Evolutionary conservation across 2,797 vertebrate genomes (phyloP).

Genomic region (Phylloscopus collybita): DNA sequence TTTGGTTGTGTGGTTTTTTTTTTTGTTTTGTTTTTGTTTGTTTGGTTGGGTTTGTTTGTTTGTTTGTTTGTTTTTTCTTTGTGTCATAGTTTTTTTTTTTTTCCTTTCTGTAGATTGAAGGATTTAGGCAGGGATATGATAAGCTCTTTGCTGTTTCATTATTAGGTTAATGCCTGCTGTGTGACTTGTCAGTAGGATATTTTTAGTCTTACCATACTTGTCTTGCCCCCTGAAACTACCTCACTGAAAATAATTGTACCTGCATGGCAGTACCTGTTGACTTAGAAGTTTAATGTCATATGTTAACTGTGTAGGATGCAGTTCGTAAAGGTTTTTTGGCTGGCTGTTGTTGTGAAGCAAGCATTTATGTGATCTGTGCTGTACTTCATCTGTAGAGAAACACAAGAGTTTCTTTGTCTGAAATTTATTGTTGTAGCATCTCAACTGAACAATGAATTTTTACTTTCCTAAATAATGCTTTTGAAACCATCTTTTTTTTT

Average conservation of each 20-base stretch:
- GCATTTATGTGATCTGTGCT: neutral
- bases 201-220: neutral
- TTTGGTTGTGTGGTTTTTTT: neutral
- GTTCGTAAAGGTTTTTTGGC: neutral
- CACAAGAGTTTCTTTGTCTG: neutral
- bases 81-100: neutral
- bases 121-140: neutral
- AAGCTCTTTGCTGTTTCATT: neutral
- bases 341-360: neutral
- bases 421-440: neutral
- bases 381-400: neutral
- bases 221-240: neutral
- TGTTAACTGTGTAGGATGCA: neutral
- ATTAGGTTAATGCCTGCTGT: neutral
- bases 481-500: neutral
- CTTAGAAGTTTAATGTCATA: neutral
- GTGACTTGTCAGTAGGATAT: neutral
- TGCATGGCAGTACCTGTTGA: neutral
- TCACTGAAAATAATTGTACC: neutral
- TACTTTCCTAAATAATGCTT: neutral
- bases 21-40: neutral
- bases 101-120: neutral
- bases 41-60: too few species aligned
- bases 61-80: too few species aligned
- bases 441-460: neutral